A percentile compares a stretch with the other conserved stretches of the same genome.
phyloP scores from a whole-genome alignment of 53 echinoderm and acorn worm genomes.

The Holothuria scabra region DNA sequence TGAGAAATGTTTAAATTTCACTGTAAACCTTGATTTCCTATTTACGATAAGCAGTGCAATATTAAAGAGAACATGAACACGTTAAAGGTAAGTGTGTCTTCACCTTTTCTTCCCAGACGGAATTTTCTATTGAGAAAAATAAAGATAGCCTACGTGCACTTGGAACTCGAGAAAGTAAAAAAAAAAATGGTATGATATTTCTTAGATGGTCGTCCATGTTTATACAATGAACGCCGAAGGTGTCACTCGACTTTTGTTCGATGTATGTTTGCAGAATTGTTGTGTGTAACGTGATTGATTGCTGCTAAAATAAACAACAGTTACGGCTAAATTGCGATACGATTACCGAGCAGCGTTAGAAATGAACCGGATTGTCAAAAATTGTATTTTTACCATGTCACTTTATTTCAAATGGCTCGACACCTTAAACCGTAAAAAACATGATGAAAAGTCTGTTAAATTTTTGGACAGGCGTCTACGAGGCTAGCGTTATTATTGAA shows the following conservation, averaged over 20 bases:
- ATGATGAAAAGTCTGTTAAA: too few species aligned
- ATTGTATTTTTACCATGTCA: conserved; percentile 40
- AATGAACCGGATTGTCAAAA: conserved; percentile 46
- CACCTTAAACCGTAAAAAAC: not conserved
- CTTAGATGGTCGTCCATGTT: conserved; percentile 9
- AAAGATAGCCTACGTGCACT: too few species aligned
- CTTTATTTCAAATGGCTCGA: conserved; percentile 39
- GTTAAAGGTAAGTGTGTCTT: too few species aligned
- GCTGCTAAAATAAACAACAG: conserved; percentile 42
- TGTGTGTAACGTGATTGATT: conserved; percentile 35
- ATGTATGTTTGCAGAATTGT: conserved; percentile 18
- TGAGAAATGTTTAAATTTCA: too few species aligned
- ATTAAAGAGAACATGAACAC: too few species aligned
- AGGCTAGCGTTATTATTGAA: too few species aligned
- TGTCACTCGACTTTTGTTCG: conserved; percentile 1
- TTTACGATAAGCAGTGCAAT: too few species aligned
- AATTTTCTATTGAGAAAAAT: too few species aligned
- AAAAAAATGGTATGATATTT: not conserved
- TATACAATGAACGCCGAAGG: conserved; percentile 24
- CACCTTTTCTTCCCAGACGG: too few species aligned
- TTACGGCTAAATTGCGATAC: conserved; percentile 43
- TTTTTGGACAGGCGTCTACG: too few species aligned
- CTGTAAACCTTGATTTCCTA: too few species aligned
- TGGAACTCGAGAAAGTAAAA: not conserved
- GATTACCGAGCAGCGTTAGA: conserved; percentile 43